These are phyloP conservation scores for Archivesica marissinica DNA, from an alignment of 1,140 invertebrate genomes.

Conservation along the genomic window DNA sequence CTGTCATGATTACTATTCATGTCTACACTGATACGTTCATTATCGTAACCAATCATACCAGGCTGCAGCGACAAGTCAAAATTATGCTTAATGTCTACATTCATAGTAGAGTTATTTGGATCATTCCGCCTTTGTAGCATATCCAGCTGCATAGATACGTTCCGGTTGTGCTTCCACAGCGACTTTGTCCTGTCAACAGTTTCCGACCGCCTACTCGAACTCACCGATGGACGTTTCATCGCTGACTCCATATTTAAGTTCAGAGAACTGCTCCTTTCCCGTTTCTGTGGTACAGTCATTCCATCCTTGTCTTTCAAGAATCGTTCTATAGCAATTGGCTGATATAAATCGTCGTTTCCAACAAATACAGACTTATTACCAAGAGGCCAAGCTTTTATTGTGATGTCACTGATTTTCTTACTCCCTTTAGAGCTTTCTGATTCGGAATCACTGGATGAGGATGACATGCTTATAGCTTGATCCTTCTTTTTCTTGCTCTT, in stretches of 20 bases:
- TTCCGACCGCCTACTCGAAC: too few species aligned
- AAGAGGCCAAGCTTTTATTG: slow-evolving; percentile 52
- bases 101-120: not conserved
- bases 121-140: not conserved
- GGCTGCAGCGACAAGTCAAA: slow-evolving; percentile 16
- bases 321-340: slow-evolving; percentile 52
- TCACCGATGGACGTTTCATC: slow-evolving; percentile 35
- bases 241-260: slow-evolving; percentile 34
- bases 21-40: not conserved
- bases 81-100: not conserved
- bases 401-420: not conserved
- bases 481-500: slow-evolving; percentile 39
- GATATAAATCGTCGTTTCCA: slow-evolving; percentile 59
- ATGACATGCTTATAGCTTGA: slow-evolving; percentile 24
- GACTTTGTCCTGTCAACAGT: not conserved
- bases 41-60: not conserved
- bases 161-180: slow-evolving; percentile 46
- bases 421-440: not conserved
- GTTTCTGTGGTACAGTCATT: slow-evolving; percentile 10
- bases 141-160: slow-evolving; percentile 55
- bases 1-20: not conserved
- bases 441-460: slow-evolving; percentile 43
- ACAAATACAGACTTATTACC: slow-evolving; percentile 51
- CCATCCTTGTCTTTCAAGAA: slow-evolving; percentile 49
- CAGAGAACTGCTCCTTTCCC: slow-evolving; percentile 52